Evolutionary conservation across 2,113 vertebrate species (phyloP).

Genomic region (Cricetomys ansorgei): DNA sequence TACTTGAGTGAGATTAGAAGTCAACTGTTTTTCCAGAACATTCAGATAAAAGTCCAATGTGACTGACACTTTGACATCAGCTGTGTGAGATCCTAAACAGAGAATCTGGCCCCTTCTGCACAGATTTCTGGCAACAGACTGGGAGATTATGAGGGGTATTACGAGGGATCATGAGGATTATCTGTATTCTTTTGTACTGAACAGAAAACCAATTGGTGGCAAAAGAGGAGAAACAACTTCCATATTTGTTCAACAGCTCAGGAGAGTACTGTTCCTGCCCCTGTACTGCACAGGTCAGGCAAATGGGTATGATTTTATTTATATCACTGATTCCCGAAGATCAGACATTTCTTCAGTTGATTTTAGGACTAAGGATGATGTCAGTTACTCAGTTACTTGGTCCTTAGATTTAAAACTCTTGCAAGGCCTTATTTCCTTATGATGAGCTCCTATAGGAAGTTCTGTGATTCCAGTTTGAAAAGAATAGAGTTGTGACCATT

Average conservation of each 20-base stretch:
- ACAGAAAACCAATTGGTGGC: not conserved
- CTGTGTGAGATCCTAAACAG: not conserved
- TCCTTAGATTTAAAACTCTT: not conserved
- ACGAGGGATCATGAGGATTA: no score
- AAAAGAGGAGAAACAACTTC: not conserved
- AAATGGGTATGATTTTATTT: not conserved
- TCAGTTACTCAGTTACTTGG: no score
- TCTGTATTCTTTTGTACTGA: not conserved
- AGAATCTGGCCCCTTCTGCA: not conserved
- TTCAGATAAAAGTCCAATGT: not conserved
- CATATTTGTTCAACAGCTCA: not conserved
- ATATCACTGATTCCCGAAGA: not conserved
- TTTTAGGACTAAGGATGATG: not conserved
- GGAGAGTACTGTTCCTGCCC: not conserved
- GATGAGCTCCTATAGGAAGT: not conserved
- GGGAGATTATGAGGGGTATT: not conserved
- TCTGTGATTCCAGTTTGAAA: not conserved
- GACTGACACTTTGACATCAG: not conserved
- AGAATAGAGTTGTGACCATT: not conserved
- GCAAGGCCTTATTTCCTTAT: not conserved
- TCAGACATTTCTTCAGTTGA: not conserved
- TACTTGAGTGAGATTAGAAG: not conserved
- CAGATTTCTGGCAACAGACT: not conserved
- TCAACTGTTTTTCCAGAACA: not conserved
- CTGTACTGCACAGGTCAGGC: not conserved